Percentiles rank a stretch among this genome's conserved stretches.
phyloP scores from a whole-genome alignment of 2,888 invertebrate species.

The Drosophila merina region DNA sequence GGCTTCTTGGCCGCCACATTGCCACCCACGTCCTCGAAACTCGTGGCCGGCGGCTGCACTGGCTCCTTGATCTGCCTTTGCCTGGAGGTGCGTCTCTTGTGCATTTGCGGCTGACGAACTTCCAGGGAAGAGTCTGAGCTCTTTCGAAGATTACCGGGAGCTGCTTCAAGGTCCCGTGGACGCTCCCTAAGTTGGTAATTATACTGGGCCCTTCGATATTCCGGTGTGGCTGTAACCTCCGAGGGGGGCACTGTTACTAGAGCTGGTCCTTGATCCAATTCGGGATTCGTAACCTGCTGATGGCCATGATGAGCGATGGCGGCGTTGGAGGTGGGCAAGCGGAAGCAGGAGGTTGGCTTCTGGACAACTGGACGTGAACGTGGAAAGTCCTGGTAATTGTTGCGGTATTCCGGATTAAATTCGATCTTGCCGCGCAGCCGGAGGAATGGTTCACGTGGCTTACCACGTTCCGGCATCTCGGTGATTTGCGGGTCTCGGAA shows the following conservation, averaged over 20 bases:
- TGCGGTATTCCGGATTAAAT: slow-evolving; percentile 83
- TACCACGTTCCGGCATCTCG: slow-evolving; percentile 82
- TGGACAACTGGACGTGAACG: slow-evolving; percentile 82
- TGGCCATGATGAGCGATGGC: slow-evolving; percentile 25
- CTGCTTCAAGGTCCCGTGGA: slow-evolving; percentile 42
- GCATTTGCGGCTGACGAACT: slow-evolving; percentile 35
- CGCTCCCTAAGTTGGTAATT: slow-evolving; percentile 81
- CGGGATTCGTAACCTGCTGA: slow-evolving; percentile 22
- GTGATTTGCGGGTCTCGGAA: slow-evolving; percentile 83
- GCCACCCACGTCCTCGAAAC: slow-evolving; percentile 72
- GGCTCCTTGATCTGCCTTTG: slow-evolving; percentile 61
- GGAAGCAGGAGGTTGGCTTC: slow-evolving; percentile 82
- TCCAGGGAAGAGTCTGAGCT: slow-evolving; percentile 64
- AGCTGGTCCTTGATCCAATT: slow-evolving; percentile 32
- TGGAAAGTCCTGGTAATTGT: slow-evolving; percentile 82
- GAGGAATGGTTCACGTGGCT: slow-evolving; percentile 82
- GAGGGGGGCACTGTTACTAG: slow-evolving; percentile 48
- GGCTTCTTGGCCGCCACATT: slow-evolving; percentile 61
- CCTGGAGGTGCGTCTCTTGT: slow-evolving; percentile 66
- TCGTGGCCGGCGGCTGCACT: slow-evolving; percentile 48
- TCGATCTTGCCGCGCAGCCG: slow-evolving; percentile 83
- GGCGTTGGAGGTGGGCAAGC: slow-evolving; percentile 71
- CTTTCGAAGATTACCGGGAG: slow-evolving; percentile 51
- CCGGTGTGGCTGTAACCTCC: slow-evolving; percentile 81
- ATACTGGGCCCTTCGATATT: slow-evolving; percentile 82